Percentiles rank a stretch among this genome's conserved stretches.
These are phyloP conservation scores for Eumacrocentrus americanus DNA, from an alignment of 2,888 invertebrate genomes.

Conservation along the genomic window DNA sequence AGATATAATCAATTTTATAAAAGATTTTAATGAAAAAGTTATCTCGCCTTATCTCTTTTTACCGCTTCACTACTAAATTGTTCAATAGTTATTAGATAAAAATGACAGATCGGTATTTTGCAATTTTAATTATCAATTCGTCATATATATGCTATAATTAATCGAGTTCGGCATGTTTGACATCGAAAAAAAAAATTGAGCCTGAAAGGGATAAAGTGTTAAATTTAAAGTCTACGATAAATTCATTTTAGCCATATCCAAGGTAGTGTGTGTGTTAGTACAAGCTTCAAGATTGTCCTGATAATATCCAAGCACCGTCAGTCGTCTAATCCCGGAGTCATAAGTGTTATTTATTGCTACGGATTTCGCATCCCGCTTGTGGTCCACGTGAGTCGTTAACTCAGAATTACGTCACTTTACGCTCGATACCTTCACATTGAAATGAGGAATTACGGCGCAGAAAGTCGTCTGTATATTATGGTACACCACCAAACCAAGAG, in stretches of 20 bases:
- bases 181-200: too few relatives aligned
- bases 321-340: neutral
- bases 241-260: neutral
- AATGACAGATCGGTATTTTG: too few relatives aligned
- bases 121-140: too few relatives aligned
- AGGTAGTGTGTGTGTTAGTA: neutral
- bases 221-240: too few relatives aligned
- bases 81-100: too few relatives aligned
- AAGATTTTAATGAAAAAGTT: too few relatives aligned
- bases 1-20: too few relatives aligned
- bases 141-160: too few relatives aligned
- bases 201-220: too few relatives aligned
- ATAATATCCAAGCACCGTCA: neutral
- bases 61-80: too few relatives aligned
- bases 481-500: neutral
- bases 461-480: neutral
- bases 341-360: slow-evolving; percentile 11
- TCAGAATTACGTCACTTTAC: slow-evolving; percentile 13
- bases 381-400: neutral
- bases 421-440: neutral
- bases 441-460: neutral
- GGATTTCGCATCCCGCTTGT: neutral
- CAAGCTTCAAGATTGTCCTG: neutral
- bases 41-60: too few relatives aligned
- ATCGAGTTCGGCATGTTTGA: too few relatives aligned